Conservation (phyloP, 1,140 invertebrate species). For the Radopholus similis region DNA sequence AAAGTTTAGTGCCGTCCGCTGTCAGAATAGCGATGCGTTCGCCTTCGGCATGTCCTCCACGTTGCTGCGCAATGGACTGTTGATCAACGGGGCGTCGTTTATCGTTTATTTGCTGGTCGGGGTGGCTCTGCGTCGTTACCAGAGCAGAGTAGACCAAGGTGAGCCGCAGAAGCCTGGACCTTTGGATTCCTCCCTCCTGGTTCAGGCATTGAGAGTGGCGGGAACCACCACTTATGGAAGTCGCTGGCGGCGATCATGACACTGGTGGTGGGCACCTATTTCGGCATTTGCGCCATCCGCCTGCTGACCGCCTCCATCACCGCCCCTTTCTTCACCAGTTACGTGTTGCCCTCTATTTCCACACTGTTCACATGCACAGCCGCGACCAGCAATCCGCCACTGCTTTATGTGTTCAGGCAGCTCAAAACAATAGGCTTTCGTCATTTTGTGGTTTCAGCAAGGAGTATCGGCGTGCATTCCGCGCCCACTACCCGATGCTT, state of each 20-base stretch:
- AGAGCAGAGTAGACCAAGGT: no score
- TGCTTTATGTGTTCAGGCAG: background rate
- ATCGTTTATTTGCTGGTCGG: background rate
- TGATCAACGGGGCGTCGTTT: background rate
- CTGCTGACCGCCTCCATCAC: background rate
- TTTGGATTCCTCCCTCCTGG: no score
- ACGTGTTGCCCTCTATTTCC: background rate
- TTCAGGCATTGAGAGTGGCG: no score
- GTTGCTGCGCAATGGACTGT: background rate
- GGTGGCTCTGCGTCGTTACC: background rate
- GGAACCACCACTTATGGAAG: background rate
- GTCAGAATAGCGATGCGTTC: background rate
- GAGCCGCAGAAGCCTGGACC: no score
- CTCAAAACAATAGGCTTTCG: no score
- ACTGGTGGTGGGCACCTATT: background rate
- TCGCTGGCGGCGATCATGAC: background rate
- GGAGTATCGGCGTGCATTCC: no score
- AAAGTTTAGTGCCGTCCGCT: background rate
- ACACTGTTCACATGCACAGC: background rate
- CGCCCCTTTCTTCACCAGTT: background rate
- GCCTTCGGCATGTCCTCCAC: background rate
- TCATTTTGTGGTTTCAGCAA: no score
- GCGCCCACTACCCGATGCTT: no score
- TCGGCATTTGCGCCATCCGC: background rate
- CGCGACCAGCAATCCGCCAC: background rate